These are phyloP conservation scores for Crenichthys baileyi DNA, from an alignment of 2,797 vertebrate genomes.

Conservation along the genomic window DNA sequence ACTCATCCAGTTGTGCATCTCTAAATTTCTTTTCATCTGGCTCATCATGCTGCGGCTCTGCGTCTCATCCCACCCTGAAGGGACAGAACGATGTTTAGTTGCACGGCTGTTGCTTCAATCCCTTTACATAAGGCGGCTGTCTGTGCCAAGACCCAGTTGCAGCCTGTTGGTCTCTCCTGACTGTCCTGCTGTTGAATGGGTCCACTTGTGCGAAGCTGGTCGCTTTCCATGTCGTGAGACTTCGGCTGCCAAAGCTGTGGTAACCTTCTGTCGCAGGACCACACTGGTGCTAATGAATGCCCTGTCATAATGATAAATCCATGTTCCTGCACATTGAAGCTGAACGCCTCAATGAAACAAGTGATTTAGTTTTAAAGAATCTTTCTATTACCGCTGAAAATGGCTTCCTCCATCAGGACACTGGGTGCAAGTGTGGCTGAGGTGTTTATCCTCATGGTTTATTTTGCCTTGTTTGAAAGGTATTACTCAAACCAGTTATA, in stretches of 20 bases:
- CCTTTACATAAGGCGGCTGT: conserved; percentile 59
- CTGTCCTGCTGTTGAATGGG: conserved; percentile 66
- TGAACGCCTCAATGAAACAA: conserved; percentile 40
- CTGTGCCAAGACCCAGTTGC: conserved; percentile 54
- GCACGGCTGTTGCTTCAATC: conserved; percentile 20
- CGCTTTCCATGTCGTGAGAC: conserved; percentile 74
- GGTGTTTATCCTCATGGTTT: conserved; percentile 10
- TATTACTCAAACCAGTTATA: neutral
- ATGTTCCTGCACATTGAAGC: conserved; percentile 50
- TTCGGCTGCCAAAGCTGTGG: conserved; percentile 61
- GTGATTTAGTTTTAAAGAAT: conserved; percentile 7
- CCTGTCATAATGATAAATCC: conserved; percentile 53
- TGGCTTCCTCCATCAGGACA: conserved; percentile 10
- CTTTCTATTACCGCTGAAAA: conserved; percentile 16
- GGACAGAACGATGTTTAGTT: conserved; percentile 16
- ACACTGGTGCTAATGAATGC: conserved; percentile 64
- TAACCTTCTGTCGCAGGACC: conserved; percentile 64
- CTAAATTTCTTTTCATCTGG: conserved; percentile 46
- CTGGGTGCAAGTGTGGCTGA: neutral
- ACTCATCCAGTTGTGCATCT: conserved; percentile 48
- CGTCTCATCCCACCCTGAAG: neutral
- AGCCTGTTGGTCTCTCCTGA: conserved; percentile 49
- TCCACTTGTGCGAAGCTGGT: conserved; percentile 76
- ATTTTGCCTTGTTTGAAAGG: neutral
- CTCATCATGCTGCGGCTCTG: conserved; percentile 12